Evolutionary conservation across 2,888 invertebrate genomes (phyloP).

Genomic region (Cerastoderma edule): DNA sequence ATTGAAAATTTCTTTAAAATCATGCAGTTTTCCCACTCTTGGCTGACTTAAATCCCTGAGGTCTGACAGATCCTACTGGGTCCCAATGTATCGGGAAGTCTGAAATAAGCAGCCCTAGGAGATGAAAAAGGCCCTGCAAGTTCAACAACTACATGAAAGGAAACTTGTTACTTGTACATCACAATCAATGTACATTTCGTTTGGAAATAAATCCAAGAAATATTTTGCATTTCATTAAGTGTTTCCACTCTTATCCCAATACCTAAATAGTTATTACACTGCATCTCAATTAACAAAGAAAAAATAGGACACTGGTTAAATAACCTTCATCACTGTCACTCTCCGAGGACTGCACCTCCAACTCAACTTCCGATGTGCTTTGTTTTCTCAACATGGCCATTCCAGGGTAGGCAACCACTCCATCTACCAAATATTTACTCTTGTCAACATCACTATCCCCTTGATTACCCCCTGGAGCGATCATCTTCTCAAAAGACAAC

Average conservation of each 20-base stretch:
- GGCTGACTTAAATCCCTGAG: too few species aligned
- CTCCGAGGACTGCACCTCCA: slow-evolving; percentile 44
- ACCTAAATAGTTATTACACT: background rate
- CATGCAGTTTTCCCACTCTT: too few species aligned
- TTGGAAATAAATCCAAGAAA: too few species aligned
- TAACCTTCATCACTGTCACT: slow-evolving; percentile 40
- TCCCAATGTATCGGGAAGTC: background rate
- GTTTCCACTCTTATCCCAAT: background rate
- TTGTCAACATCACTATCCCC: slow-evolving; percentile 42
- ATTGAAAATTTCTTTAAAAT: too few species aligned
- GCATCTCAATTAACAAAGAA: too few species aligned
- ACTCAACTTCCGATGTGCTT: slow-evolving; percentile 23
- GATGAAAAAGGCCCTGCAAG: too few species aligned
- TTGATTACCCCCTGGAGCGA: slow-evolving; percentile 55
- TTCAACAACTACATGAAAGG: too few species aligned
- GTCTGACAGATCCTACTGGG: too few species aligned
- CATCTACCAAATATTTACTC: slow-evolving; percentile 53
- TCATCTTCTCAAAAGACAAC: slow-evolving; percentile 78
- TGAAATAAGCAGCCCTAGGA: background rate
- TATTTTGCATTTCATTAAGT: too few species aligned
- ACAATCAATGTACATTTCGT: too few species aligned
- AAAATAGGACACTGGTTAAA: background rate
- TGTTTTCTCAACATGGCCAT: slow-evolving; percentile 29
- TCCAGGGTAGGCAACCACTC: slow-evolving; percentile 63
- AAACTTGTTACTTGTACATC: too few species aligned